Evolutionary conservation across 2,888 invertebrate species (phyloP).

Genomic region (Mimas tiliae): DNA sequence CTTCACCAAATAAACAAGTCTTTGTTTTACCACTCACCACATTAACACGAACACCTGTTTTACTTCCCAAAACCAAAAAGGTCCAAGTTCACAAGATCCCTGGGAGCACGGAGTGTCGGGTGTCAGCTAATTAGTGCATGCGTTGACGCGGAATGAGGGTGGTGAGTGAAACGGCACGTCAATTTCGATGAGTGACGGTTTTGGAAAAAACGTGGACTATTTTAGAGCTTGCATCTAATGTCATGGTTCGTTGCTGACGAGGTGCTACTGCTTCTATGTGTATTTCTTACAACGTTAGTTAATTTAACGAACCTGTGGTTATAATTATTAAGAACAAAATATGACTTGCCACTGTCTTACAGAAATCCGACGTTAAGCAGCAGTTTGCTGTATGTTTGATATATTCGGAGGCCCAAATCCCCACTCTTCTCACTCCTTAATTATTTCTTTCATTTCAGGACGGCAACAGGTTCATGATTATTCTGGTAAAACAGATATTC

Average conservation of each 20-base stretch:
- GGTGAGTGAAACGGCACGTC: slow-evolving; percentile 59
- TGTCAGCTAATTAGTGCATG: slow-evolving; percentile 79
- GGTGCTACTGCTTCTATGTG: not conserved
- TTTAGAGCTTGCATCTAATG: slow-evolving; percentile 35
- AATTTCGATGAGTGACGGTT: slow-evolving; percentile 25
- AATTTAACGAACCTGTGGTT: too few relatives aligned
- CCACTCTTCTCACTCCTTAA: too few relatives aligned
- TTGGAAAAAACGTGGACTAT: slow-evolving; percentile 20
- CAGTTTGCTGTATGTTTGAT: too few relatives aligned
- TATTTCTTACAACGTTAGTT: not conserved
- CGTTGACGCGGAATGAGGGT: slow-evolving; percentile 78
- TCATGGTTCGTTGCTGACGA: slow-evolving; percentile 39
- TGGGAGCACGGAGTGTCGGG: slow-evolving; percentile 61
- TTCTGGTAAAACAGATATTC: too few relatives aligned
- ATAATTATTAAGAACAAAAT: too few relatives aligned
- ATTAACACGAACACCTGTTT: slow-evolving; percentile 59
- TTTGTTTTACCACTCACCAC: slow-evolving; percentile 44
- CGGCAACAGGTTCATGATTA: too few relatives aligned
- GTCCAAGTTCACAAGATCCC: slow-evolving; percentile 52
- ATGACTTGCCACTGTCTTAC: too few relatives aligned
- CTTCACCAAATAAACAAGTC: slow-evolving; percentile 52
- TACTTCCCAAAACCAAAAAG: slow-evolving; percentile 42
- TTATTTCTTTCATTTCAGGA: too few relatives aligned
- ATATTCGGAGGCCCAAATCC: too few relatives aligned
- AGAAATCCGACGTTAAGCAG: too few relatives aligned